phyloP scores from a whole-genome alignment of 2,797 vertebrate species.

The Synaphobranchus kaupii region DNA sequence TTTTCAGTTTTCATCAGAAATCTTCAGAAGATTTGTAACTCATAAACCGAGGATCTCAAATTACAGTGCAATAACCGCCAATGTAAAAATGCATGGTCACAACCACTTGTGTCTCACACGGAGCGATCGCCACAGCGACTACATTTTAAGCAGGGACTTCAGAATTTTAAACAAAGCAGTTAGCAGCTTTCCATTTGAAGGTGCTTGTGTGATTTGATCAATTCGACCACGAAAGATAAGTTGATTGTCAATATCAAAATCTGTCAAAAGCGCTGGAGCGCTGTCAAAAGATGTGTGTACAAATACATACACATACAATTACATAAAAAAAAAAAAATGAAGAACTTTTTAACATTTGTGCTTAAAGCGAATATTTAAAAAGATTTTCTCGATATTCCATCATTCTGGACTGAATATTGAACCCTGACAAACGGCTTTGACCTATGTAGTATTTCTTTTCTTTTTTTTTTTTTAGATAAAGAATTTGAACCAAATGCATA shows the following conservation, averaged over 20 bases:
- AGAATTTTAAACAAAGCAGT: not conserved
- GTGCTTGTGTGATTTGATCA: slow-evolving; percentile 26
- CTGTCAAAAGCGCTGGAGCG: slow-evolving; percentile 52
- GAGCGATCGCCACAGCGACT: not conserved
- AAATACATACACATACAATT: not conserved
- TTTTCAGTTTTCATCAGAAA: not conserved
- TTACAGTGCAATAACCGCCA: not conserved
- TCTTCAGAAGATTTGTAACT: not conserved
- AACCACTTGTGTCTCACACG: not conserved
- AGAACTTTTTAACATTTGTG: slow-evolving; percentile 56
- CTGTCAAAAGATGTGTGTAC: slow-evolving; percentile 42
- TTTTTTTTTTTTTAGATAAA: not conserved
- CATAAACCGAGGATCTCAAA: slow-evolving; percentile 46
- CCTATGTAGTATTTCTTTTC: not conserved
- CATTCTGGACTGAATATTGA: not conserved
- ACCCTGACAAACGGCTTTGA: not conserved
- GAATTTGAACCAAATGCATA: slow-evolving; percentile 19
- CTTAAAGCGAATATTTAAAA: slow-evolving; percentile 50
- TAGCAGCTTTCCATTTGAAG: slow-evolving; percentile 33
- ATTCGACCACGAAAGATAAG: slow-evolving; percentile 21
- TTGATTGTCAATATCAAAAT: slow-evolving; percentile 26
- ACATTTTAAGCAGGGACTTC: not conserved
- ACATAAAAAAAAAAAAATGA: slow-evolving; percentile 30
- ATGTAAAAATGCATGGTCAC: not conserved
- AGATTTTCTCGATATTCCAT: not conserved